These are phyloP conservation scores for Lagopus muta DNA, from an alignment of 2,113 vertebrate genomes.

Conservation along the genomic window DNA sequence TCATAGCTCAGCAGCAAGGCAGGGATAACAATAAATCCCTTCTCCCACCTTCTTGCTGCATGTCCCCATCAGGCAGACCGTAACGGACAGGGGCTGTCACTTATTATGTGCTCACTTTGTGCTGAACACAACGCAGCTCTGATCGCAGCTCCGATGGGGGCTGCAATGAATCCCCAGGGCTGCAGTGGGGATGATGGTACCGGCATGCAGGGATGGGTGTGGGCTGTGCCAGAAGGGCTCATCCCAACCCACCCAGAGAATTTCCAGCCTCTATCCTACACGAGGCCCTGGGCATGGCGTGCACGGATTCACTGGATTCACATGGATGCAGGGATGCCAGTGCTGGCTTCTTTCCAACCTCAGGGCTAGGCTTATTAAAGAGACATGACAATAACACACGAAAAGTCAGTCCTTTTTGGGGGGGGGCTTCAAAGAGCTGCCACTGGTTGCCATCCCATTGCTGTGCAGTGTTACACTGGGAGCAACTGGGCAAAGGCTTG, in stretches of 20 bases:
- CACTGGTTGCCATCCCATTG: rapidly evolving
- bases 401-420: neutral
- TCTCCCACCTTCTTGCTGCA: constrained; percentile 33
- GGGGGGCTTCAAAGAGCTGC: neutral
- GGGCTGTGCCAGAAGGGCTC: neutral
- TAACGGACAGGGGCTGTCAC: neutral
- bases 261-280: neutral
- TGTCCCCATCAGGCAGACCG: neutral
- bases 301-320: too few species aligned
- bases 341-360: neutral
- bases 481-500: neutral
- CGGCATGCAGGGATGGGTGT: neutral
- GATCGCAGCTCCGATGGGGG: rapidly evolving
- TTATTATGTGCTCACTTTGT: neutral
- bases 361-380: neutral
- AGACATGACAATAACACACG: neutral
- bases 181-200: neutral
- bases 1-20: constrained; percentile 20
- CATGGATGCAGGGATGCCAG: neutral
- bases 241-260: neutral
- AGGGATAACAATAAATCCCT: constrained; percentile 48
- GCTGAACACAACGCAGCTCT: neutral
- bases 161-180: neutral
- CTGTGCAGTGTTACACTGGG: rapidly evolving
- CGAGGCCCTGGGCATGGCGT: too few species aligned